A percentile compares a stretch with the other conserved stretches of the same genome.
Evolutionary conservation across 64 coral and sea anemone species (phyloP).

Genomic region (Anthopleura sola): DNA sequence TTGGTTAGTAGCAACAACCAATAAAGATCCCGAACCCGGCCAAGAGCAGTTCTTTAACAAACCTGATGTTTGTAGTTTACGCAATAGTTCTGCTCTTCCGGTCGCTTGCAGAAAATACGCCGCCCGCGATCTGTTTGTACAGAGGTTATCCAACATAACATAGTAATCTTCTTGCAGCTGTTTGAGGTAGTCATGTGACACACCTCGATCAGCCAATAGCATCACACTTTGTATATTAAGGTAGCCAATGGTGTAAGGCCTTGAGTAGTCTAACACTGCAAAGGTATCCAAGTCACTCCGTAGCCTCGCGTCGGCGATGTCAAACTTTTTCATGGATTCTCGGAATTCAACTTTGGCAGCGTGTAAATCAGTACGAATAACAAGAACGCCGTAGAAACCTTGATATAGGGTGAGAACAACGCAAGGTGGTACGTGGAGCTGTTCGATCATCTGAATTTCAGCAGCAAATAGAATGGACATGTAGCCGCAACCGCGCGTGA

Average conservation of each 20-base stretch:
- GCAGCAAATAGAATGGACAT: slow-evolving; percentile 61
- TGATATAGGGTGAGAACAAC: slow-evolving; percentile 49
- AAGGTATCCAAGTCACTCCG: slow-evolving; percentile 25
- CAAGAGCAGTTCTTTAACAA: too few species aligned
- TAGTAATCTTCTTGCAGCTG: slow-evolving; percentile 62
- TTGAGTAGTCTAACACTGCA: slow-evolving; percentile 70
- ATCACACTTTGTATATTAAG: slow-evolving; percentile 56
- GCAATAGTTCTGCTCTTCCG: not conserved
- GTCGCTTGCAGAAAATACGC: slow-evolving; percentile 35
- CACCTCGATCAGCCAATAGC: slow-evolving; percentile 64
- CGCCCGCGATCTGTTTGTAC: slow-evolving; percentile 8
- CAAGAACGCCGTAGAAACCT: slow-evolving; percentile 59
- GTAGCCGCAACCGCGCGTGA: slow-evolving; percentile 62
- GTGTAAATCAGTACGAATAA: slow-evolving; percentile 20
- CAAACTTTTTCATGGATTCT: slow-evolving; percentile 64
- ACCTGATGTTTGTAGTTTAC: not conserved
- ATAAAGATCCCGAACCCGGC: too few species aligned
- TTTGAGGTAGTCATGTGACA: slow-evolving; percentile 65
- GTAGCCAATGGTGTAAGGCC: slow-evolving; percentile 64
- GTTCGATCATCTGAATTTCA: slow-evolving; percentile 25
- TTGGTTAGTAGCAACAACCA: too few species aligned
- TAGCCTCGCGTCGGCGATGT: slow-evolving; percentile 45
- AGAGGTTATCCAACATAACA: slow-evolving; percentile 44
- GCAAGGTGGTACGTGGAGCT: slow-evolving; percentile 41
- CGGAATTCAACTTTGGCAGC: slow-evolving; percentile 47